Conservation (phyloP, 2,888 invertebrate genomes). For the Saturnia pavonia region DNA sequence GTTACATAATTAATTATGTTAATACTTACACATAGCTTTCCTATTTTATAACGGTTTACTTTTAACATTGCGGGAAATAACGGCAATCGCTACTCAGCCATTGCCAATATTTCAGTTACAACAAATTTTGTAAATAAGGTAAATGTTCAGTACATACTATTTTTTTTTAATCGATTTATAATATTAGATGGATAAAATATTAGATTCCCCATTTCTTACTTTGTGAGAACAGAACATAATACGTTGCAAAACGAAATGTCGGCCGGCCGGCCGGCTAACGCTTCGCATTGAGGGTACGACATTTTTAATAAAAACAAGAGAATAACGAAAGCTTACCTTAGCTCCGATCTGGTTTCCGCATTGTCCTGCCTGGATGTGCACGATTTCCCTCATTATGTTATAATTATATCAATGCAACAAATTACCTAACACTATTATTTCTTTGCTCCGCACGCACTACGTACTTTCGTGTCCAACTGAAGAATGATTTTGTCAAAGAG, state of each 20-base stretch:
- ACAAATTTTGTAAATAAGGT: too few species aligned
- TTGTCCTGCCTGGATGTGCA: conserved; percentile 96
- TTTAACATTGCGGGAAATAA: conserved; percentile 32
- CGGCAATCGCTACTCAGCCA: too few species aligned
- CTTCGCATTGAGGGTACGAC: conserved; percentile 36
- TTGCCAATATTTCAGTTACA: too few species aligned
- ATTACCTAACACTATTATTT: conserved; percentile 73
- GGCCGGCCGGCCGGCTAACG: conserved; percentile 70
- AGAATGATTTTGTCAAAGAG: conserved; percentile 49
- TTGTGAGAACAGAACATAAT: too few species aligned
- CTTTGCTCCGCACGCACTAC: conserved; percentile 77
- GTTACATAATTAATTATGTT: too few species aligned
- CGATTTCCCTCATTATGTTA: conserved; percentile 96
- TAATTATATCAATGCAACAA: conserved; percentile 64
- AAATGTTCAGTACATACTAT: too few species aligned
- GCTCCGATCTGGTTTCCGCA: conserved; percentile 98
- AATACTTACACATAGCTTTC: too few species aligned
- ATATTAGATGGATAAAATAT: background rate
- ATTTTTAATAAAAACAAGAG: conserved; percentile 38
- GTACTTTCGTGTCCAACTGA: conserved; percentile 73
- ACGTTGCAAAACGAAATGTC: conserved; percentile 74
- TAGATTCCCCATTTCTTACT: background rate
- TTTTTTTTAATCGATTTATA: conserved; percentile 3
- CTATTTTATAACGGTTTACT: conserved; percentile 53
- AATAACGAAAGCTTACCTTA: conserved; percentile 83